Conservation (phyloP, 2,888 invertebrate genomes). For the Scaptomyza parva region DNA sequence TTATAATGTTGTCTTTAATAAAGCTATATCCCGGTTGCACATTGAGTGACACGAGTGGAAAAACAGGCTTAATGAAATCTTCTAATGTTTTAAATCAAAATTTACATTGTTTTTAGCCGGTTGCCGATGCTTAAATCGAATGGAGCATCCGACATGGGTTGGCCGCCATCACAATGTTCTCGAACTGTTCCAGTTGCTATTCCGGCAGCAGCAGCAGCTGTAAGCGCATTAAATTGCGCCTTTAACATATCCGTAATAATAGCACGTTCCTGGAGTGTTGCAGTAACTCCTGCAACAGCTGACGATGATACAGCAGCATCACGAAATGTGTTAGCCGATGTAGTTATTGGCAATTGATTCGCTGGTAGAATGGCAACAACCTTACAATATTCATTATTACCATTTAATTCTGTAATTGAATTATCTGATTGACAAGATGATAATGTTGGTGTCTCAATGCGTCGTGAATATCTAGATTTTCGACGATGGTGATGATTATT, state of each 20-base stretch:
- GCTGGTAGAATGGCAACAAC: slow-evolving; percentile 26
- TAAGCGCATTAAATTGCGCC: slow-evolving; percentile 69
- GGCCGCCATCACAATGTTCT: slow-evolving; percentile 25
- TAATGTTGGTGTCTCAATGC: slow-evolving; percentile 49
- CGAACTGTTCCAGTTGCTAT: slow-evolving; percentile 11
- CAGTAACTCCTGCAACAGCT: slow-evolving; percentile 47
- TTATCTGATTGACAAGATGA: slow-evolving; percentile 12
- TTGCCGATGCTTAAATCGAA: slow-evolving; percentile 76
- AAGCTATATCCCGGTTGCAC: too few species aligned
- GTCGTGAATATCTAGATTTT: slow-evolving; percentile 64
- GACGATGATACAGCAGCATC: slow-evolving; percentile 1
- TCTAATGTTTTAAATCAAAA: background rate
- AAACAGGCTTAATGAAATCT: background rate
- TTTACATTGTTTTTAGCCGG: slow-evolving; percentile 71
- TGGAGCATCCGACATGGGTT: slow-evolving; percentile 64
- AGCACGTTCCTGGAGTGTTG: slow-evolving; percentile 65
- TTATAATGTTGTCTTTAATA: too few species aligned
- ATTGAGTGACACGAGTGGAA: too few species aligned
- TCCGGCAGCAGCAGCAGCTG: slow-evolving; percentile 47
- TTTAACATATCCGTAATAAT: slow-evolving; percentile 72
- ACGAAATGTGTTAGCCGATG: slow-evolving; percentile 8
- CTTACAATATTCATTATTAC: slow-evolving; percentile 15
- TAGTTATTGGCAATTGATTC: slow-evolving; percentile 22
- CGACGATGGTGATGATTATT: slow-evolving; percentile 58
- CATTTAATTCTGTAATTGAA: slow-evolving; percentile 14